phyloP scores from a whole-genome alignment of 2,113 vertebrate genomes.

The Sphyrna mokarran region DNA sequence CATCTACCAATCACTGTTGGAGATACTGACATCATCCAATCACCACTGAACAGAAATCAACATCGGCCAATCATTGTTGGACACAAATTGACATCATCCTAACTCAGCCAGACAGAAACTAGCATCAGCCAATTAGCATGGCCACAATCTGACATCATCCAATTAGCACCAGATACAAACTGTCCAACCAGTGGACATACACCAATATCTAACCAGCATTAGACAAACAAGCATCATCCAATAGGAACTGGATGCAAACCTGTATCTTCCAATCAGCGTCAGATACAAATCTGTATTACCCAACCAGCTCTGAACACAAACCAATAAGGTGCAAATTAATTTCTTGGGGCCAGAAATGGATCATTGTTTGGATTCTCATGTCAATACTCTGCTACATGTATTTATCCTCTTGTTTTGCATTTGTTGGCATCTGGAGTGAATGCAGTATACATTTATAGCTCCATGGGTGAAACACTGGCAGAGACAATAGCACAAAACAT shows the following conservation, averaged over 20 bases:
- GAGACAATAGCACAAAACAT: conserved; percentile 61
- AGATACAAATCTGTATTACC: conserved; percentile 6
- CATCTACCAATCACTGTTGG: too few relatives aligned
- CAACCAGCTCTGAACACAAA: background rate
- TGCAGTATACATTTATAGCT: conserved; percentile 54
- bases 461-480: conserved; percentile 59
- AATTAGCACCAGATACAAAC: background rate
- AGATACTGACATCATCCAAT: background rate
- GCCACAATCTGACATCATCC: background rate
- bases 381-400: conserved; percentile 38
- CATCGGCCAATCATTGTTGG: background rate
- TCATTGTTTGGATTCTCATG: conserved; percentile 14
- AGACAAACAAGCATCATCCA: background rate
- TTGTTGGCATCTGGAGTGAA: conserved; percentile 70
- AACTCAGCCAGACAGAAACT: background rate
- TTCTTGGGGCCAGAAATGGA: conserved; percentile 18
- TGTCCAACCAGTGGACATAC: background rate
- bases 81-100: background rate
- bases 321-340: conserved; percentile 26
- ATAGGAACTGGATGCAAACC: background rate
- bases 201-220: background rate
- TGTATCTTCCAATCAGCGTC: conserved; percentile 2
- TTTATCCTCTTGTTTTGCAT: conserved; percentile 62
- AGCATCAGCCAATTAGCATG: background rate
- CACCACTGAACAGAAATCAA: background rate